These are phyloP conservation scores for Hephaestus fuliginosus DNA, from an alignment of 2,797 vertebrate species.

Conservation along the genomic window DNA sequence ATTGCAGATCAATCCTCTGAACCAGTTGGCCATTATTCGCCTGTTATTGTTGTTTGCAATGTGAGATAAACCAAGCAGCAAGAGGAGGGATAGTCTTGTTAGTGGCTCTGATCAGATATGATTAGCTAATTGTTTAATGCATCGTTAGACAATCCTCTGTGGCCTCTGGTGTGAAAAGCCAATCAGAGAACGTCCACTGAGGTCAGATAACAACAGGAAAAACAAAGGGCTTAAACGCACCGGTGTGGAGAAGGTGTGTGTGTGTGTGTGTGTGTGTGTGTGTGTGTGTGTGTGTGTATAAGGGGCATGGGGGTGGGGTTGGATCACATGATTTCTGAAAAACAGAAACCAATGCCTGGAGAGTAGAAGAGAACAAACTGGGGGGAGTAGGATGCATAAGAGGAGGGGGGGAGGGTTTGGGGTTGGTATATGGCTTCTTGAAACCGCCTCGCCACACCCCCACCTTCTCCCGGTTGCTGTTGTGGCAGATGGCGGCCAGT, in stretches of 20 bases:
- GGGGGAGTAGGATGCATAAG: constrained; percentile 17
- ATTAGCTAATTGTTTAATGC: constrained; percentile 59
- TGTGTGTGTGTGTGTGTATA: constrained; percentile 14
- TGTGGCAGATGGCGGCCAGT: constrained; percentile 89
- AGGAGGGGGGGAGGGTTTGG: constrained; percentile 25
- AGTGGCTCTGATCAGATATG: constrained; percentile 49
- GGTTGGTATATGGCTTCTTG: constrained; percentile 57
- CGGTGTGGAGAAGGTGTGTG: constrained; percentile 45
- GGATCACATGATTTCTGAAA: constrained; percentile 75
- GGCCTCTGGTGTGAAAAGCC: constrained; percentile 53
- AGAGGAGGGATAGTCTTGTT: constrained; percentile 26
- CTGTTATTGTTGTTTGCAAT: not conserved
- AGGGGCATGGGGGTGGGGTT: not conserved
- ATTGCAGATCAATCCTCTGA: constrained; percentile 1
- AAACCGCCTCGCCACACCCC: constrained; percentile 65
- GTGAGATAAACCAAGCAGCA: constrained; percentile 11
- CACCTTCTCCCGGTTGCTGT: constrained; percentile 75
- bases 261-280: constrained; percentile 29
- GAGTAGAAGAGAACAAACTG: constrained; percentile 49
- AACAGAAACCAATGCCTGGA: constrained; percentile 74
- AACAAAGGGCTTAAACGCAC: constrained; percentile 33
- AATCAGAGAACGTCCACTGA: constrained; percentile 40
- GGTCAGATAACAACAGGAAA: constrained; percentile 55
- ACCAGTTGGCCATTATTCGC: not conserved
- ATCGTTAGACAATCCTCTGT: constrained; percentile 44